Evolutionary conservation across 92 coral and sea anemone genomes (phyloP).

Genomic region (Blastomussa wellsi): DNA sequence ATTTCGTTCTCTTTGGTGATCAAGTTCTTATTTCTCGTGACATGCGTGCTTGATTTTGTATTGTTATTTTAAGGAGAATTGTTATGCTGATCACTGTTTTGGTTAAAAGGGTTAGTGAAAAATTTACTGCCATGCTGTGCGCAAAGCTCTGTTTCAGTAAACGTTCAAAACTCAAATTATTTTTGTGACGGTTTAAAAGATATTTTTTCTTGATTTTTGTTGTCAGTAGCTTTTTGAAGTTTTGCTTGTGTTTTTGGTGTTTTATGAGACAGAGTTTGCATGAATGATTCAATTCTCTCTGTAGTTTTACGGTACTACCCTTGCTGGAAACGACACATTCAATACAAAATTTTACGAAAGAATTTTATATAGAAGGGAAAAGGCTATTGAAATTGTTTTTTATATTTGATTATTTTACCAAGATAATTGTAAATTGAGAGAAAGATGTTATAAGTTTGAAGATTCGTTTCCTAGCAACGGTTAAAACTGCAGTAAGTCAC

Average conservation of each 20-base stretch:
- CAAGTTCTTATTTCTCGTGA: background rate
- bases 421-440: conserved; percentile 1
- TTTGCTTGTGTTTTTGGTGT: background rate
- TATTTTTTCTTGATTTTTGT: background rate
- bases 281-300: background rate
- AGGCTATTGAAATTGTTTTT: background rate
- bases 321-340: background rate
- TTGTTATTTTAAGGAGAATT: background rate
- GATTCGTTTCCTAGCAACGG: conserved; percentile 13
- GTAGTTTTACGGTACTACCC: background rate
- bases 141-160: conserved; percentile 9
- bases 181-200: background rate
- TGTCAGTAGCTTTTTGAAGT: background rate
- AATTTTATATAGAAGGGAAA: background rate
- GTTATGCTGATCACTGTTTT: too few relatives aligned
- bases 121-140: background rate
- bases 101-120: background rate
- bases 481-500: conserved; percentile 11
- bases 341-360: background rate
- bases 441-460: background rate
- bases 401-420: conserved; percentile 1
- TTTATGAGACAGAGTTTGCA: background rate
- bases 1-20: background rate
- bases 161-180: conserved; percentile 8
- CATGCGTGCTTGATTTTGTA: background rate